Conservation (phyloP, 2,113 vertebrate genomes). For the Hystrix cristata region DNA sequence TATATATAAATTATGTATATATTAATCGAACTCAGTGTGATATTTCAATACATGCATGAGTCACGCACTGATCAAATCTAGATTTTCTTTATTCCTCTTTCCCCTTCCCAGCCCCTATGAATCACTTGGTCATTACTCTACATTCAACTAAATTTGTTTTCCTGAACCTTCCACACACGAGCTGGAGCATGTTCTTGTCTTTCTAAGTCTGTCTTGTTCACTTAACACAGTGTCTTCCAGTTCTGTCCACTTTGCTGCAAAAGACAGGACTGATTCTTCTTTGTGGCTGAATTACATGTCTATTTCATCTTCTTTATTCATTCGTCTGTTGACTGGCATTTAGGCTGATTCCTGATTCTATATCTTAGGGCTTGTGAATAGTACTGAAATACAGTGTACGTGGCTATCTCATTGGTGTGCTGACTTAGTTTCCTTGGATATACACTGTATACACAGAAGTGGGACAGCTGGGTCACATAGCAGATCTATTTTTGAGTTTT, state of each 20-base stretch:
- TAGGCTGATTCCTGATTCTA: background rate
- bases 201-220: background rate
- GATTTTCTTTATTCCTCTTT: background rate
- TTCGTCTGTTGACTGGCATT: background rate
- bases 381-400: background rate
- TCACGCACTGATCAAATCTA: background rate
- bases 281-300: background rate
- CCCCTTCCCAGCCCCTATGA: background rate
- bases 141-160: too few species aligned
- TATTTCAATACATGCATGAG: background rate
- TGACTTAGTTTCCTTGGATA: background rate
- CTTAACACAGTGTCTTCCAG: background rate
- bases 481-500: background rate
- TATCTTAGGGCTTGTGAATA: background rate
- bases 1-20: background rate
- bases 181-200: background rate
- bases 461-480: background rate
- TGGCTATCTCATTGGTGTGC: background rate
- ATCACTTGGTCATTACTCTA: background rate
- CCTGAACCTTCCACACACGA: background rate
- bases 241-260: background rate
- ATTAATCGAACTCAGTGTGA: background rate
- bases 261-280: background rate
- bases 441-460: background rate
- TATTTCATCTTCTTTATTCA: background rate